Percentiles rank a stretch among this genome's conserved stretches.
phyloP scores from a whole-genome alignment of 2,797 vertebrate species.

The Lemur catta region DNA sequence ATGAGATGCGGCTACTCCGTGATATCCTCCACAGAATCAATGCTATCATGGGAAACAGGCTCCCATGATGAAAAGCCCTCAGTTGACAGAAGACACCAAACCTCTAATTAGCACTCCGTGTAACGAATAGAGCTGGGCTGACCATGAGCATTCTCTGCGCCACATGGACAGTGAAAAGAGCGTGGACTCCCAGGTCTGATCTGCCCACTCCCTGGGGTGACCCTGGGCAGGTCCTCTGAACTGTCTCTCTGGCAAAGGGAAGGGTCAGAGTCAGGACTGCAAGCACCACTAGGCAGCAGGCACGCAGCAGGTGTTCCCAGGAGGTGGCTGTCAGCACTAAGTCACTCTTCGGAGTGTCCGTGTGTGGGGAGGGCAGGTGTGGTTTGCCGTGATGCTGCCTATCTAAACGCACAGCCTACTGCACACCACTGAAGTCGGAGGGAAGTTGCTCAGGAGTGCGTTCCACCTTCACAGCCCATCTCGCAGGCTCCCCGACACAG shows the following conservation, averaged over 20 bases:
- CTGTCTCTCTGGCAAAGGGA: no score
- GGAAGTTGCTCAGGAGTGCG: rapidly evolving
- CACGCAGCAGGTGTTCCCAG: neutral
- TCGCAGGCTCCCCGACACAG: rapidly evolving
- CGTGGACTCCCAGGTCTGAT: neutral
- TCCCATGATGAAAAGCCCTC: neutral
- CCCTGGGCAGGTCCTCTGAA: no score
- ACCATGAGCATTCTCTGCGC: neutral
- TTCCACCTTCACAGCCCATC: rapidly evolving
- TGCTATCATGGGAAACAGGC: neutral
- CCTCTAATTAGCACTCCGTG: neutral
- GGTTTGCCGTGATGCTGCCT: neutral
- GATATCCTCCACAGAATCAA: neutral
- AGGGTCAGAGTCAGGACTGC: neutral
- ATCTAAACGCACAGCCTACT: neutral
- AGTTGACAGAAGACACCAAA: neutral
- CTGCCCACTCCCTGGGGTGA: neutral
- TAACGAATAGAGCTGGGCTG: neutral
- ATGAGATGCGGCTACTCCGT: neutral
- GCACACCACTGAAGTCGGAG: neutral
- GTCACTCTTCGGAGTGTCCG: neutral
- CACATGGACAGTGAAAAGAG: neutral
- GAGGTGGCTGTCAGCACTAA: no score
- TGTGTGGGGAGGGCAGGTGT: neutral
- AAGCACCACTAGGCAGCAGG: neutral